phyloP scores from a whole-genome alignment of 2,888 invertebrate genomes.

The Pseudolycoriella hygida region DNA sequence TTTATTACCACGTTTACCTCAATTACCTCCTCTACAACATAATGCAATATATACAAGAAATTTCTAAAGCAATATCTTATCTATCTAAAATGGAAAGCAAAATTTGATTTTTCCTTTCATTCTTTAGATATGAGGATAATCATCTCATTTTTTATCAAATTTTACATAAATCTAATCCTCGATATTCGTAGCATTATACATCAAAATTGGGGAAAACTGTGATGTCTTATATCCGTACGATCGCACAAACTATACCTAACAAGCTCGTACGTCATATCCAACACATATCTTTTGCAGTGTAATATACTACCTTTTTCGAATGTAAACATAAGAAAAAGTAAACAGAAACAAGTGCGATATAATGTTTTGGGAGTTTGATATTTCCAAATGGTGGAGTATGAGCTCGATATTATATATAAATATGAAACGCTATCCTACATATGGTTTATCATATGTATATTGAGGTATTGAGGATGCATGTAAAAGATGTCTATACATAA shows the following conservation, averaged over 20 bases:
- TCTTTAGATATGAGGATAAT: background rate
- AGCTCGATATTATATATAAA: background rate
- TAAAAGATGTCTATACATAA: background rate
- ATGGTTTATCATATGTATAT: background rate
- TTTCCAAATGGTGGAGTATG: background rate
- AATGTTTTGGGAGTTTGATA: background rate
- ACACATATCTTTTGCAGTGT: background rate
- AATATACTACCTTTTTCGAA: background rate
- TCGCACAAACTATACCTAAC: background rate
- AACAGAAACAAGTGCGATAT: conserved; percentile 3
- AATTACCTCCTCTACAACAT: no score
- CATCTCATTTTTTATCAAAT: background rate
- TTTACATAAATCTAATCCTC: background rate
- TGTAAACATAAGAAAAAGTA: conserved; percentile 1
- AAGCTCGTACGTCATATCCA: no score
- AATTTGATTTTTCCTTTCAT: background rate
- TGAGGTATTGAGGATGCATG: background rate
- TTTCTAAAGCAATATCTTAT: no score
- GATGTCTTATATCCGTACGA: background rate
- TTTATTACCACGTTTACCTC: no score
- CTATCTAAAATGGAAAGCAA: no score
- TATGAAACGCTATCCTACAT: background rate
- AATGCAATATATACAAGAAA: no score
- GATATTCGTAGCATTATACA: background rate
- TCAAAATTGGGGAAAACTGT: background rate